Evolutionary conservation across 2,113 vertebrate genomes (phyloP), one percentile per base, ranked within the genome.

Genomic region (Lampris incognitus): DNA sequence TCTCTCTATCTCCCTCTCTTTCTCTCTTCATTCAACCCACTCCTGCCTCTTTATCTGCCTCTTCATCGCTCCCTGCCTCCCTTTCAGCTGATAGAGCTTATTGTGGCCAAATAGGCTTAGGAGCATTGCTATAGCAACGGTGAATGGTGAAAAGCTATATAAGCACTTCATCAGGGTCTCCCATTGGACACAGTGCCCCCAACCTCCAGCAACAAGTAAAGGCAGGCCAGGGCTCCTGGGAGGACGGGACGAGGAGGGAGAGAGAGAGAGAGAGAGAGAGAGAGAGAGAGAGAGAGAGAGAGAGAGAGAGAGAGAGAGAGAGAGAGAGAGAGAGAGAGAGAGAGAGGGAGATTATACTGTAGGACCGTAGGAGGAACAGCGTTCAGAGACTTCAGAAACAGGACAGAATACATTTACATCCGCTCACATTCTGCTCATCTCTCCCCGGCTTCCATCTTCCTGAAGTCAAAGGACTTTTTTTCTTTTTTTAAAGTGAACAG

Each of bases 121-220:
- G 88, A 82, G 2, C 54, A 87, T 97, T 92, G 65, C 96, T 81
- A 94, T 84, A 88, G 94, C 93, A 95, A 96, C 96, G 1, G 41
- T 64, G 44, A 88, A 93, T 78, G 78, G 79, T 90, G 87, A 86
- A 86, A 88, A 72, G 81, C 88, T 66, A 50, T 87, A 84, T 66
- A 83, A 90, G 83, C 88, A 82, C 88, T 88, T 90, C 89, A 89
- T 86, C 81, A 76, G 78, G 78, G 83, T 60, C 73, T 90, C 82
- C 85, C 60, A 6, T 72, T 63, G 73, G 84, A 88, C 86, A 90
- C 77, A 79, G 75, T 83, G 86, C 88, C 82, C 85, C 79, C 68
- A 74, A 72, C 88, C 89, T 88, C 79, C 74, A 1, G 86, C 86
- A 88, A 90, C 89, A 90, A 91, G 92, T 89, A 76, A 83, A 75